Evolutionary conservation across 1,140 invertebrate species (phyloP).

Genomic region (Drosophila takahashii): DNA sequence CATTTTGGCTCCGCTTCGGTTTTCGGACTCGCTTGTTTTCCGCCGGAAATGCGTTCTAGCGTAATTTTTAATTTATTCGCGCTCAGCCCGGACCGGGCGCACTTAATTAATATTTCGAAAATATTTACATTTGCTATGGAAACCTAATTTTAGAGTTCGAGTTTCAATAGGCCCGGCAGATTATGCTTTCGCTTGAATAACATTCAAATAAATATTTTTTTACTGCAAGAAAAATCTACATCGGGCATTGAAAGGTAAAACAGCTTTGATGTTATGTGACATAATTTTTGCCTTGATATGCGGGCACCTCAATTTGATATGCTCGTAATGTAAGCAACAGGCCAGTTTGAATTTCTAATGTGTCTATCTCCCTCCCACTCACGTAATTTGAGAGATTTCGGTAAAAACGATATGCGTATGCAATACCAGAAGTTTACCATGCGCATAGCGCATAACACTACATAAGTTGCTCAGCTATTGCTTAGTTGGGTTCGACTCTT

Average conservation of each 20-base stretch:
- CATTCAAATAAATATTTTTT: slow-evolving; percentile 1
- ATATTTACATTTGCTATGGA: slow-evolving; percentile 10
- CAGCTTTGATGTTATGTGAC: background rate
- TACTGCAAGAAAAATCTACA: background rate
- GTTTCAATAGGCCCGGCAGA: too few relatives aligned
- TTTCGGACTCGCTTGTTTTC: slow-evolving; percentile 13
- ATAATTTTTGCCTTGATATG: too few relatives aligned
- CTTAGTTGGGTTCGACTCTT: background rate
- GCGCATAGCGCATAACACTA: background rate
- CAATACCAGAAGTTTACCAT: too few relatives aligned
- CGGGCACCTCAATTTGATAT: too few relatives aligned
- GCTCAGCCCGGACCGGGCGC: slow-evolving; percentile 10
- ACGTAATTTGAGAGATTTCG: too few relatives aligned
- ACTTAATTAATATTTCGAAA: slow-evolving; percentile 43
- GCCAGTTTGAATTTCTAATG: too few relatives aligned
- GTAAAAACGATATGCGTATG: too few relatives aligned
- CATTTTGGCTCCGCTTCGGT: slow-evolving; percentile 45
- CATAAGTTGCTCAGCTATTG: background rate
- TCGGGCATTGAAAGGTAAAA: too few relatives aligned
- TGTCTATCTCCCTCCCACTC: too few relatives aligned
- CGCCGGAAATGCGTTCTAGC: slow-evolving; percentile 58
- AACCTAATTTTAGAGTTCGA: slow-evolving; percentile 7
- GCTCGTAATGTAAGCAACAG: too few relatives aligned
- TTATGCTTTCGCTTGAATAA: too few relatives aligned
- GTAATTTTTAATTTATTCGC: slow-evolving; percentile 76